phyloP scores from a whole-genome alignment of 1,140 invertebrate species.

The Trachymyrmex cornetzi region DNA sequence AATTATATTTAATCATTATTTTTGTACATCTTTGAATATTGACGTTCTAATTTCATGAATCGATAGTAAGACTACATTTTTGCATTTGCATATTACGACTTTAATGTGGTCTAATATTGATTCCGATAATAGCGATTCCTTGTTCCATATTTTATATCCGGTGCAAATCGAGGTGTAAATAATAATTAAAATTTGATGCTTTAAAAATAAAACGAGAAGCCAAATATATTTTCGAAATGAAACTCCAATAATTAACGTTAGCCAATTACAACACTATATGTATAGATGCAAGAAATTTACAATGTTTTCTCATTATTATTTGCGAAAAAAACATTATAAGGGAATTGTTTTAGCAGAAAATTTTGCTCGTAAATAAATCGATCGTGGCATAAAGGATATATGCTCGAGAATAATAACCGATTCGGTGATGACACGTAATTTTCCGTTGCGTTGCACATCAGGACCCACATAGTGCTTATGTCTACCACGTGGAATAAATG shows the following conservation, averaged over 20 bases:
- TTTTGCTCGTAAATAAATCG: constrained; percentile 3
- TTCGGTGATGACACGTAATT: constrained; percentile 7
- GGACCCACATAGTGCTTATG: background rate
- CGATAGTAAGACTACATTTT: background rate
- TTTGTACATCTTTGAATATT: background rate
- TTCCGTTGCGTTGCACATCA: constrained; percentile 1
- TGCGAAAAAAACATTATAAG: background rate
- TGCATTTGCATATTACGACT: background rate
- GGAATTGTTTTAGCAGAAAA: background rate
- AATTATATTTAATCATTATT: background rate
- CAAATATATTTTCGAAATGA: too few species aligned
- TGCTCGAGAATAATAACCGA: background rate
- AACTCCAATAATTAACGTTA: background rate
- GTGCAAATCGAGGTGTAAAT: background rate
- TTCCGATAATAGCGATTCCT: background rate
- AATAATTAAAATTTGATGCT: background rate
- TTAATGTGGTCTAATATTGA: background rate
- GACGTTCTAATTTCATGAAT: background rate
- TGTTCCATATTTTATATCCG: background rate
- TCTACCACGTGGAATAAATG: background rate
- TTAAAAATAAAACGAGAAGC: background rate
- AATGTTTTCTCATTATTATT: background rate
- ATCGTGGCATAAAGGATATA: background rate
- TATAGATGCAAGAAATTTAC: background rate
- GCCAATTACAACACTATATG: background rate